Evolutionary conservation across 2,888 invertebrate genomes (phyloP).

Genomic region (Luperina testacea): DNA sequence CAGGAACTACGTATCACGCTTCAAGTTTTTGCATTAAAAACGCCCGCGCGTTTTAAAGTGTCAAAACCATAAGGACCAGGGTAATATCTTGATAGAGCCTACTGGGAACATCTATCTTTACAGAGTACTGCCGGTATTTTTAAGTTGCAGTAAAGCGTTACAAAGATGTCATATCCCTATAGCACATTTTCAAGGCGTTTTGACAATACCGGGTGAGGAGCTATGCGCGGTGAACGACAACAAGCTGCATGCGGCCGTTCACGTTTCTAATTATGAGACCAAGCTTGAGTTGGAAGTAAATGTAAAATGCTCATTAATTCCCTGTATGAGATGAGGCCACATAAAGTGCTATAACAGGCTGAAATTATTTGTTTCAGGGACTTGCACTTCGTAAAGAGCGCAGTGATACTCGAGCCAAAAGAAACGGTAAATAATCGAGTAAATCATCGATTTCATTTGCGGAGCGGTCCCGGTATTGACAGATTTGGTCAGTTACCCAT

Average conservation of each 20-base stretch:
- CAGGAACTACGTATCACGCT: not conserved
- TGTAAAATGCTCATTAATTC: not conserved
- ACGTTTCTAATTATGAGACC: not conserved
- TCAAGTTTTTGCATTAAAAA: too few relatives aligned
- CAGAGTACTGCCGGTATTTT: not conserved
- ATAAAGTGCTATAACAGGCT: not conserved
- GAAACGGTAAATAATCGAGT: conserved; percentile 5
- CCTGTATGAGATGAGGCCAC: not conserved
- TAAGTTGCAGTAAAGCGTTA: not conserved
- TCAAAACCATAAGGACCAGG: not conserved
- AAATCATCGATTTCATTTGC: conserved; percentile 22
- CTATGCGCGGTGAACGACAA: not conserved
- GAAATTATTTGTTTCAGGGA: conserved; percentile 26
- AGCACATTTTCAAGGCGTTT: not conserved
- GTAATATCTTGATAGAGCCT: not conserved
- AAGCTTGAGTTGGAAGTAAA: not conserved
- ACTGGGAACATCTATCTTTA: not conserved
- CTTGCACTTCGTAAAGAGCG: conserved; percentile 32
- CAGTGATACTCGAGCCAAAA: conserved; percentile 18
- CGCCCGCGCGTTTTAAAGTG: not conserved
- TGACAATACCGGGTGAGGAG: not conserved
- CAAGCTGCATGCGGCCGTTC: not conserved
- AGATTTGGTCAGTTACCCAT: conserved; percentile 50
- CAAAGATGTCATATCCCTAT: not conserved
- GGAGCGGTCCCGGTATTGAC: conserved; percentile 38